Evolutionary conservation across 2,797 vertebrate species (phyloP), one percentile per base, ranked within the genome.

Genomic region (Acomys russatus): DNA sequence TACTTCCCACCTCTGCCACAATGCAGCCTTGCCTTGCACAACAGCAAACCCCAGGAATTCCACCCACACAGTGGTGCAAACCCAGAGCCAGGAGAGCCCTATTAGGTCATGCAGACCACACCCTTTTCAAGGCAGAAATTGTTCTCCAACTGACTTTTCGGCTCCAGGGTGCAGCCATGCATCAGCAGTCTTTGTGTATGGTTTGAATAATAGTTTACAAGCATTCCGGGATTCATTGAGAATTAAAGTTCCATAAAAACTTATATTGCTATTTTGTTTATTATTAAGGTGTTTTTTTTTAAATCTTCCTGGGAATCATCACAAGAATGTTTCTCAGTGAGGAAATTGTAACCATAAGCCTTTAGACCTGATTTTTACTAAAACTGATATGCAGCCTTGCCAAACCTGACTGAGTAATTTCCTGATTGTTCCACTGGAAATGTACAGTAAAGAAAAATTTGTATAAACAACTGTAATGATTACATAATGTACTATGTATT

Each of bases 121-220:
- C 83, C 90, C 88, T 74, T 91, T 96, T 61, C 78, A 92, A 63
- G 22, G 68, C 63, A 92, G 54, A 82, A 94, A 76, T 0, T 94
- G 91, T 88, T 93, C 63, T 92, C 61, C 80, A 63, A 66, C 44
- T 54, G 54, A 95, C 78, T 86, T 88, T 95, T 90, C n/a, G 28
- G 64, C 79, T 90, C 66, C 89, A 88, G 71, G 86, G 77, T 73
- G 38, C 84, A n/a, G n/a, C 35, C 1, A 0, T 79, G 59, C 73
- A 94, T 94, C 70, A 68, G 82, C 33, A 33, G 64, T 76, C 93
- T 70, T 91, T 70, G 73, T 84, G 44, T 95, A 90, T 89, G 84
- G 91, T 95, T 96, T 92, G 51, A 97, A 93, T 97, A 97, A 93
- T 18, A 84, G 59, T 95, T 97, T 97, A 93, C 93, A 97, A 90